Evolutionary conservation across 2,888 invertebrate genomes (phyloP), one percentile per base, ranked within the genome.

Genomic region (Trachelus troglodyta): DNA sequence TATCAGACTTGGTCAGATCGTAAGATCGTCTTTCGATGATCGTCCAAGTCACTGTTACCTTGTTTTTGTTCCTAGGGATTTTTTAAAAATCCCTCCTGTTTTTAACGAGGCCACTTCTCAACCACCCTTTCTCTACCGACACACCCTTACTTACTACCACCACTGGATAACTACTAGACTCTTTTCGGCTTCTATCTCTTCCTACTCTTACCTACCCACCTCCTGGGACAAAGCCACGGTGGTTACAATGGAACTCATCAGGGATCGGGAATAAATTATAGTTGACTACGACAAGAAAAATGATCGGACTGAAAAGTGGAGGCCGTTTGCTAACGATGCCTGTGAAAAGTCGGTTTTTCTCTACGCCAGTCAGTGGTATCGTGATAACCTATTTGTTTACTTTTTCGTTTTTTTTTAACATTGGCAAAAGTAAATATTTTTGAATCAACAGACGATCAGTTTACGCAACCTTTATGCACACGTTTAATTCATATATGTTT

Each of bases 211-310:
- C 74, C 74, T 74, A 30, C 69, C 74, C 76, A 56, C 71, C 31
- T 40, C 69, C 77, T 68, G 79, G 80, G 82, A 85, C 85, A 79
- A 82, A 84, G 83, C 75, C 80, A 76, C 77, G 82, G 82, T 69
- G 35, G 23, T 80, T 76, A 87, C 90, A 89, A 90, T 89, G 85
- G 87, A 81, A 84, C 89, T 89, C 89, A 88, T 89, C 87, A 89
- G 87, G 85, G 85, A 90, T 90, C 81, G 87, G 84, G 89, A 89
- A 89, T 89, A 88, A 90, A 89, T 90, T 90, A 89, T 87, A 83
- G 81, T 79, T 79, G 82, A 82, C 79, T 78, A 80, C 83, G 80
- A 76, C 80, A 85, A 86, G 85, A 88, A 89, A 89, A 88, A 90
- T 88, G 82, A 86, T 84, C 84, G 31, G 71, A 12, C 71, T 71